Conservation (phyloP, 2,113 vertebrate species). For the Acanthochromis polyacanthus region DNA sequence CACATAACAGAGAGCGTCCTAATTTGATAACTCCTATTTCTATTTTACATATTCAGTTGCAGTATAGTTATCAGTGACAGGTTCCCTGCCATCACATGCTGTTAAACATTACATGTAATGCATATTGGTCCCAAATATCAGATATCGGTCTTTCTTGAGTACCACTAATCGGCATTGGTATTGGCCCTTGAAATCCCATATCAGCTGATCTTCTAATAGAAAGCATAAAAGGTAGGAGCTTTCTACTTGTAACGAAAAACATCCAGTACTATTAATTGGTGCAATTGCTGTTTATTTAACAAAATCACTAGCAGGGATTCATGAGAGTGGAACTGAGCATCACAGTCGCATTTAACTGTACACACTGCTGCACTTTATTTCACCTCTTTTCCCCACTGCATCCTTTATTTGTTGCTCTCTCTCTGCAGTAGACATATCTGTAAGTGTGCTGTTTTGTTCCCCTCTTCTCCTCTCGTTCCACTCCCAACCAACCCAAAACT, state of each 20-base stretch:
- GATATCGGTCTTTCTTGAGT: no score
- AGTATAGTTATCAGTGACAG: no score
- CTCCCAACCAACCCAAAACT: slow-evolving; percentile 28
- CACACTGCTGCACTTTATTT: slow-evolving; percentile 4
- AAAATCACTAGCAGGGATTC: slow-evolving; percentile 90
- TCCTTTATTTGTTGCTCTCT: slow-evolving; percentile 3
- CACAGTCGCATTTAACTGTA: slow-evolving; percentile 86
- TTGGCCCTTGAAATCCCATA: no score
- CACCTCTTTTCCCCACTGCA: background rate
- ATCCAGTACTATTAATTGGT: slow-evolving; percentile 95
- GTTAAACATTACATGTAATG: no score
- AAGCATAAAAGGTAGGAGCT: slow-evolving; percentile 51
- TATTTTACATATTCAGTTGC: no score
- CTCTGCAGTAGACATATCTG: slow-evolving; percentile 11
- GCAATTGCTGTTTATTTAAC: slow-evolving; percentile 94
- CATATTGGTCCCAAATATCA: no score
- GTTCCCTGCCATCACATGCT: no score
- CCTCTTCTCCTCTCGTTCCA: slow-evolving; percentile 29
- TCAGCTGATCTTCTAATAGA: no score
- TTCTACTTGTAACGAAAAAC: slow-evolving; percentile 89
- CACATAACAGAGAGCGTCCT: no score
- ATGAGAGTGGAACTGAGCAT: slow-evolving; percentile 89
- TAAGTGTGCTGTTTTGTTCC: slow-evolving; percentile 14
- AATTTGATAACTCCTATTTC: no score
- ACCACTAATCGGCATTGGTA: no score